Evolutionary conservation across 2,888 invertebrate genomes (phyloP), one percentile per base, ranked within the genome.

Genomic region (Noctua comes): DNA sequence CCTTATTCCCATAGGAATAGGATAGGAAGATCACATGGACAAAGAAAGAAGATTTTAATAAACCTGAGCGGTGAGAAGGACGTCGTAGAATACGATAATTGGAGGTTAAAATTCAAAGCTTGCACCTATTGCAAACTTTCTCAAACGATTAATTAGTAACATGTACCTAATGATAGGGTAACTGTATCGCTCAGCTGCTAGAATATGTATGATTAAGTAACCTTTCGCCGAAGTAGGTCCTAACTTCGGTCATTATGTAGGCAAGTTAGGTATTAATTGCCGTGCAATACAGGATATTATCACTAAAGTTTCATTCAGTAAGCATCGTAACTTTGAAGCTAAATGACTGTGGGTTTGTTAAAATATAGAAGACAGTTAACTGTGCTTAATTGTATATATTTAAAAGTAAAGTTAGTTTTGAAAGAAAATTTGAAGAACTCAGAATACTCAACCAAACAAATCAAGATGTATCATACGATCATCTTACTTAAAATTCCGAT

Each of bases 81-180:
- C 11, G 3, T 31, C 31, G 31, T 31, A 31, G 31, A n/a, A n/a
- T n/a, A 5, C n/a, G 57, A 13, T n/a, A 13, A n/a, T n/a, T 57
- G n/a, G 13, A n/a, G 27, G 59, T 59, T 27, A 2, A 16, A 27
- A 6, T 27, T 62, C 18, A 18, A 62, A 62, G 27, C 36, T 66
- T 31, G 79, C 82, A 51, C 74, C 57, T 40, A 48, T 76, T 77
- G 77, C 82, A 43, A 64, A 68, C 13, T 21, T 82, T 82, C 64
- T 18, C 64, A 75, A 24, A 24, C 57, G 11, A 77, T 48, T 62
- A 21, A 36, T 59, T 59, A 48, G 43, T 46, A 81, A 70, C 51
- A 24, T 36, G 31, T 62, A 11, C 4, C 21, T 64, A 64, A 64
- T 64, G 21, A 36, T 21, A 31, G 65, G 24, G 40, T 65, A 5